These are phyloP conservation scores for Festucalex cinctus DNA, from an alignment of 2,113 vertebrate species.

Conservation along the genomic window DNA sequence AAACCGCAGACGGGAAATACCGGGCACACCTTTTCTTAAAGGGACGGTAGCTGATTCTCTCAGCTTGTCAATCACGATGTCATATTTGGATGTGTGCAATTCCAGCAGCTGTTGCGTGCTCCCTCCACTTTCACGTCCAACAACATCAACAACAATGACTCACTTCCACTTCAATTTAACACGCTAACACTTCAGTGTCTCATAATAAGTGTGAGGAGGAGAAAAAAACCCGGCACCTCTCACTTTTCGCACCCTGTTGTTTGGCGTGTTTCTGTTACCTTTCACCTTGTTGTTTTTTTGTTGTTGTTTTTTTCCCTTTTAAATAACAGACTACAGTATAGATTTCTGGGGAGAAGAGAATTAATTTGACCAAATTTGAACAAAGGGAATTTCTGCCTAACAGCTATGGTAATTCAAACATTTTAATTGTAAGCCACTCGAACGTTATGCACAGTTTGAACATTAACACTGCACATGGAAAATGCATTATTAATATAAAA, in stretches of 20 bases:
- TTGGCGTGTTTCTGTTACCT: conserved; percentile 62
- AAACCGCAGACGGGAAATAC: not conserved
- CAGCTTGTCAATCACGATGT: not conserved
- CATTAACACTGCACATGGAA: no score
- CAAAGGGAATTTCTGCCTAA: no score
- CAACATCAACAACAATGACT: conserved; percentile 57
- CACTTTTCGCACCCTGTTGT: conserved; percentile 44
- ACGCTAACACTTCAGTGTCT: conserved; percentile 56
- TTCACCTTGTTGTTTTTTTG: conserved; percentile 41
- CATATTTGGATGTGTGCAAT: not conserved
- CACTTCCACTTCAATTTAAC: conserved; percentile 61
- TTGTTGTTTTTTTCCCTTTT: not conserved
- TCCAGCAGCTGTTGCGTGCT: conserved; percentile 21
- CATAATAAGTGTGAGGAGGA: conserved; percentile 52
- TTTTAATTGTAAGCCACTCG: no score
- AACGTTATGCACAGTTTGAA: no score
- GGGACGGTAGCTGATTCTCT: not conserved
- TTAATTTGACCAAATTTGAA: no score
- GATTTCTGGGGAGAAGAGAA: not conserved
- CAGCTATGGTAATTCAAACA: no score
- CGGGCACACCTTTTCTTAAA: conserved; percentile 1
- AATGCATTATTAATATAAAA: no score
- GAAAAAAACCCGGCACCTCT: conserved; percentile 26
- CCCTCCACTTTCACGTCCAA: conserved; percentile 45
- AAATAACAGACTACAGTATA: not conserved